These are phyloP conservation scores for Zaprionus africanus DNA, from an alignment of 1,140 invertebrate genomes.

Conservation along the genomic window DNA sequence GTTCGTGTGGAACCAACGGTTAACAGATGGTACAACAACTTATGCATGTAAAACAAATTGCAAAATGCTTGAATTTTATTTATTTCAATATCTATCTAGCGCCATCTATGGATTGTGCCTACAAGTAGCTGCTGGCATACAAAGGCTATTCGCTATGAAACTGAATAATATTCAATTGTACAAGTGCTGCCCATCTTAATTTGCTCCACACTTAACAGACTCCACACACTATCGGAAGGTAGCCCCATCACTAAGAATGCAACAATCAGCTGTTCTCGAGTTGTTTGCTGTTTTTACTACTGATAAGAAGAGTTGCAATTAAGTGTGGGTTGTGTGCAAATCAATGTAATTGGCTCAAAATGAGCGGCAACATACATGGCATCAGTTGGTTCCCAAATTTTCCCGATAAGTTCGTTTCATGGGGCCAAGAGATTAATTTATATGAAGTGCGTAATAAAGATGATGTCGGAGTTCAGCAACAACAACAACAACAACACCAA, in stretches of 20 bases:
- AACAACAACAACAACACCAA: neutral
- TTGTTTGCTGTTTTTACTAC: slow-evolving; percentile 53
- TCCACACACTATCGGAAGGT: neutral
- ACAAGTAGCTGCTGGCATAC: neutral
- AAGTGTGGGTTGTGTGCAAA: slow-evolving; percentile 14
- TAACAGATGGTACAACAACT: slow-evolving; percentile 19
- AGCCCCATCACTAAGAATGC: slow-evolving; percentile 23
- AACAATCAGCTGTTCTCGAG: slow-evolving; percentile 32
- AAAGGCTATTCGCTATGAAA: neutral
- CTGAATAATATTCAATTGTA: neutral
- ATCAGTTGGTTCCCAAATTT: slow-evolving; percentile 92
- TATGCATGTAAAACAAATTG: slow-evolving; percentile 1
- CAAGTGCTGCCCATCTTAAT: neutral
- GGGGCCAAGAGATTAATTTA: slow-evolving; percentile 93
- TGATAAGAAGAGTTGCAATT: slow-evolving; percentile 78
- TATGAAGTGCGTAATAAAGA: slow-evolving; percentile 89
- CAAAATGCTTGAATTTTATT: neutral
- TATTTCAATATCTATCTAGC: neutral
- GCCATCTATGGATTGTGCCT: slow-evolving; percentile 11
- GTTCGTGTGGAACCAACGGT: slow-evolving; percentile 48
- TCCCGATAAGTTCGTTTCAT: slow-evolving; percentile 92
- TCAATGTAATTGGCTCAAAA: slow-evolving; percentile 34
- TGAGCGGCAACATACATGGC: slow-evolving; percentile 87
- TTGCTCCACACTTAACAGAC: slow-evolving; percentile 13
- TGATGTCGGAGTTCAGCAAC: slow-evolving; percentile 27